Conservation (phyloP, 2,888 invertebrate species). For the Apamea sordens region DNA sequence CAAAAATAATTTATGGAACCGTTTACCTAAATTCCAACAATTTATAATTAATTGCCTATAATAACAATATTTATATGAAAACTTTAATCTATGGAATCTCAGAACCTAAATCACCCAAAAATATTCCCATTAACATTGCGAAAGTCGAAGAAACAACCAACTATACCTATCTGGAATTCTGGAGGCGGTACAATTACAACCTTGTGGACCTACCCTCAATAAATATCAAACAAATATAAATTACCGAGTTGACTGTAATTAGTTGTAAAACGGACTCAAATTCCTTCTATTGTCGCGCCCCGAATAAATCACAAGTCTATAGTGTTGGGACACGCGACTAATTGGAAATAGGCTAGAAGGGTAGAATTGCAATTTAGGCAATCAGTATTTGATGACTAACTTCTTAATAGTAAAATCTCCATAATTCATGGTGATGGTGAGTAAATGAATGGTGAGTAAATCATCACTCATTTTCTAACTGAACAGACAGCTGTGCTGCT, state of each 20-base stretch:
- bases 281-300: slow-evolving; percentile 56
- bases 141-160: slow-evolving; percentile 37
- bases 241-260: slow-evolving; percentile 63
- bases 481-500: too few relatives aligned
- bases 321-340: slow-evolving; percentile 49
- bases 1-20: slow-evolving; percentile 5
- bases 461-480: too few relatives aligned
- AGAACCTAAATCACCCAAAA: slow-evolving; percentile 45
- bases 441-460: too few relatives aligned
- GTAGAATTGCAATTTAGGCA: not conserved
- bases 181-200: slow-evolving; percentile 9
- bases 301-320: slow-evolving; percentile 58
- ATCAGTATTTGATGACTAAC: not conserved
- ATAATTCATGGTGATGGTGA: not conserved
- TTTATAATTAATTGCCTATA: slow-evolving; percentile 17
- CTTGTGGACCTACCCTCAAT: slow-evolving; percentile 52
- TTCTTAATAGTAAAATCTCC: not conserved
- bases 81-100: slow-evolving; percentile 21
- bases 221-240: slow-evolving; percentile 69
- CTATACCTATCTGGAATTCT: slow-evolving; percentile 23
- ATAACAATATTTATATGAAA: slow-evolving; percentile 40
- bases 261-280: slow-evolving; percentile 69
- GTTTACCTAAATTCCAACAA: slow-evolving; percentile 29
- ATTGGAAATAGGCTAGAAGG: slow-evolving; percentile 14
- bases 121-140: slow-evolving; percentile 51